Evolutionary conservation across 2,888 invertebrate genomes (phyloP), one percentile per base, ranked within the genome.

Genomic region (Drosophila monieri): DNA sequence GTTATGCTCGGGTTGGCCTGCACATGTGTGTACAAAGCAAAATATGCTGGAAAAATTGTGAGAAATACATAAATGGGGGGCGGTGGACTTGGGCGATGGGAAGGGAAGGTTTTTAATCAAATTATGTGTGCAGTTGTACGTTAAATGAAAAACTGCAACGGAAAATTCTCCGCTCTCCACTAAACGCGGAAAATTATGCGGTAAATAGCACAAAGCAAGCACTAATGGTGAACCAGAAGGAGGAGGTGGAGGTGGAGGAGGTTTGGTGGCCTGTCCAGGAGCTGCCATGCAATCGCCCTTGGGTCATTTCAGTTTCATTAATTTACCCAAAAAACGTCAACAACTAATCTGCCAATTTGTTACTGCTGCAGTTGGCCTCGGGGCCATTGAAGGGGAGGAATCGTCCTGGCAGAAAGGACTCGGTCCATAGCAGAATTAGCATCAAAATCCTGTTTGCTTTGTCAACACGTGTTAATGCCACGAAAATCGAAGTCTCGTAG

Each of bases 341-440:
- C 89, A 85, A 74, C 89, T 89, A 89, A 89, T 85, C 88, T 88
- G 80, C 84, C 90, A 89, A 89, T 90, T 88, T 90, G 87, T 86
- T 85, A 77, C 76, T 74, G 70, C 69, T 73, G 71, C 78, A 61
- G 55, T 61, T 60, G 48, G 59, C 64, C 32, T 18, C 49, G 41
- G 49, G 54, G 62, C 53, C 47, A 41, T 32, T n/a, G 47, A 12
- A 18, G 14, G 66, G 35, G 21, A 27, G 46, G 14, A 18, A 18
- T 21, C 52, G 15, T 9, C 15, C 35, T 14, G 21, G 43, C n/a
- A 2, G 15, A 9, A 10, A 27, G 56, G 67, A 60, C 44, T 52
- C 41, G 12, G 27, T 10, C 39, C 39, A 18, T 18, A 10, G 23
- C 48, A 10, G 70, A 39, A 69, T 60, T 71, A 84, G 70, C 80